A percentile compares a stretch with the other conserved stretches of the same genome.
phyloP scores from a whole-genome alignment of 2,797 vertebrate genomes.

The Chelon auratus region DNA sequence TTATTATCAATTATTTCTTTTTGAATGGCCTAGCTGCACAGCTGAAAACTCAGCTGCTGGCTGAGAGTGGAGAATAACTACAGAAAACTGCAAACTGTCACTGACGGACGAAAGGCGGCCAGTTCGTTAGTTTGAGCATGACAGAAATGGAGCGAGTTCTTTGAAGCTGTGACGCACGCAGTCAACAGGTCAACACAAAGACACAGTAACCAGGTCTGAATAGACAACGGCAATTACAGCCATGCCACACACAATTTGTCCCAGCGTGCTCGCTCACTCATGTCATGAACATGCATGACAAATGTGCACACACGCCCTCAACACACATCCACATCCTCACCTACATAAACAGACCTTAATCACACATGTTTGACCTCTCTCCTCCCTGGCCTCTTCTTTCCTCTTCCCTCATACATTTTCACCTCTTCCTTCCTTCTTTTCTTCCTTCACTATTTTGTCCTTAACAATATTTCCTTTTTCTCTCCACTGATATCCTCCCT shows the following conservation, averaged over 20 bases:
- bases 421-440: slow-evolving; percentile 32
- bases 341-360: slow-evolving; percentile 51
- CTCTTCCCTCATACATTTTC: slow-evolving; percentile 21
- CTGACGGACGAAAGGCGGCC: slow-evolving; percentile 6
- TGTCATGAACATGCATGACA: slow-evolving; percentile 26
- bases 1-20: background rate
- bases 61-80: slow-evolving; percentile 8
- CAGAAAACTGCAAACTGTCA: slow-evolving; percentile 13
- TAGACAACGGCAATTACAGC: slow-evolving; percentile 16
- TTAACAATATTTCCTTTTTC: slow-evolving; percentile 12
- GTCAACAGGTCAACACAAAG: slow-evolving; percentile 58
- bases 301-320: slow-evolving; percentile 16
- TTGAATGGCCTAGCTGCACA: background rate
- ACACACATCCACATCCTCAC: slow-evolving; percentile 28
- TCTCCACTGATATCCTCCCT: slow-evolving; percentile 17
- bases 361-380: slow-evolving; percentile 50
- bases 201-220: slow-evolving; percentile 26
- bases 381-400: slow-evolving; percentile 36
- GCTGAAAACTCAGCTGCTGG: background rate
- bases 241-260: background rate
- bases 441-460: slow-evolving; percentile 12
- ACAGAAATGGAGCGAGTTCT: slow-evolving; percentile 50
- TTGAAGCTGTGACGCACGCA: slow-evolving; percentile 40
- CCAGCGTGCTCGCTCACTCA: background rate
- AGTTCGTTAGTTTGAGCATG: slow-evolving; percentile 35